Evolutionary conservation across 2,888 invertebrate genomes (phyloP).

Genomic region (Patella depressa): DNA sequence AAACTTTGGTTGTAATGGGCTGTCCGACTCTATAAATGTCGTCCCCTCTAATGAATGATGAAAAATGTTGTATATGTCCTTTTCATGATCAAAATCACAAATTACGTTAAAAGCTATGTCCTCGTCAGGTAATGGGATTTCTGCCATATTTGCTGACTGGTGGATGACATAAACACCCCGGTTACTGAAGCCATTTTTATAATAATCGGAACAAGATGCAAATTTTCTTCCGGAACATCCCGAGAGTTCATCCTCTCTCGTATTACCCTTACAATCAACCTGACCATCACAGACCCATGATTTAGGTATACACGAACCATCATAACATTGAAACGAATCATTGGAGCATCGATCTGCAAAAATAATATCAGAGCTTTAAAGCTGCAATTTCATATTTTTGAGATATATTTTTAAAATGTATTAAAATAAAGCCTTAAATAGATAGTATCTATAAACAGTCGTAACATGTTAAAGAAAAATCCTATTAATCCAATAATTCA

Average conservation of each 20-base stretch:
- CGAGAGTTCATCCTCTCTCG: conserved; percentile 11
- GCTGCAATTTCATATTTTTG: too few relatives aligned
- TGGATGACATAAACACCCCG: conserved; percentile 3
- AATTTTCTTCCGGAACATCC: background rate
- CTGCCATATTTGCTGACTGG: background rate
- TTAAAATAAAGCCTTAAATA: too few relatives aligned
- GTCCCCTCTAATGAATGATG: background rate
- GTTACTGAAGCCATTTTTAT: background rate
- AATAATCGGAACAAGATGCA: conserved; percentile 8
- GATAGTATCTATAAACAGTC: too few relatives aligned
- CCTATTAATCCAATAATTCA: too few relatives aligned
- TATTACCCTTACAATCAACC: conserved; percentile 15
- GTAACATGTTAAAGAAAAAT: too few relatives aligned
- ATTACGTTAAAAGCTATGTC: too few relatives aligned
- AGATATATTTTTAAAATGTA: too few relatives aligned
- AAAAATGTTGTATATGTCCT: background rate
- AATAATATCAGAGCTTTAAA: background rate
- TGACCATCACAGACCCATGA: conserved; percentile 15
- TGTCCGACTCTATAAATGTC: background rate
- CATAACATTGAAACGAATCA: conserved; percentile 18
- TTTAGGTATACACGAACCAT: conserved; percentile 14
- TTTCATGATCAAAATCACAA: background rate
- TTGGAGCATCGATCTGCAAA: conserved; percentile 2
- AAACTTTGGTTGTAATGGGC: too few relatives aligned
- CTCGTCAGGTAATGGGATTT: background rate